Percentiles rank a stretch among this genome's conserved stretches.
Conservation (phyloP, 1,140 invertebrate genomes). For the Hylaeus volcanicus region DNA sequence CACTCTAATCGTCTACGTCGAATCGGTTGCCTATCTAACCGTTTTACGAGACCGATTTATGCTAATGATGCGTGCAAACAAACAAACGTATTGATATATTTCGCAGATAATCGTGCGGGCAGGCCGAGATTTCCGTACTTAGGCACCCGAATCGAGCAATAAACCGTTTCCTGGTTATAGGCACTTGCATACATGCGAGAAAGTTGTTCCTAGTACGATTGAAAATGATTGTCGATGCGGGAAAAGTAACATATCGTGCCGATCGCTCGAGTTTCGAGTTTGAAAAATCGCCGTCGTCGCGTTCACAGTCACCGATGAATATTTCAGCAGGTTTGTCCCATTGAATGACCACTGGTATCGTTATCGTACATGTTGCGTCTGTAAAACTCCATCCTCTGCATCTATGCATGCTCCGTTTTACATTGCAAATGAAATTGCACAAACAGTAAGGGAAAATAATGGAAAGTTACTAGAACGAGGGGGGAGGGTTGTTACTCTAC, state of each 20-base stretch:
- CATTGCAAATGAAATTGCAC: conserved; percentile 7
- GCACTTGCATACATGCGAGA: neutral
- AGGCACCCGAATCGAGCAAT: conserved; percentile 11
- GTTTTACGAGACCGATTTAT: neutral
- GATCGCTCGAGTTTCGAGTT: neutral
- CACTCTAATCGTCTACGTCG: neutral
- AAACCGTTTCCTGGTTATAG: conserved; percentile 16
- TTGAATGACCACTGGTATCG: neutral
- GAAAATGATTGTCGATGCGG: conserved; percentile 12
- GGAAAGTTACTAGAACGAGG: neutral
- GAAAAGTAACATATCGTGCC: conserved; percentile 2
- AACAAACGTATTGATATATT: neutral
- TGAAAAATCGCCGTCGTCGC: neutral
- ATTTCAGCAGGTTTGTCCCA: neutral
- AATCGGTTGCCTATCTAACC: neutral
- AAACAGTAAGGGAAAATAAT: neutral
- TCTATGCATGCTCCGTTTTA: neutral
- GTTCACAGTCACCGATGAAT: neutral
- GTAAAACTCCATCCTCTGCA: neutral
- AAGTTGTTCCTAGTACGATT: neutral
- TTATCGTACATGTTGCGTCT: neutral
- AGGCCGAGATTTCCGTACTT: neutral
- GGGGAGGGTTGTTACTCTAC: neutral
- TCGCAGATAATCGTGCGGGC: neutral
- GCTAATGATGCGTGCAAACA: neutral